These are phyloP conservation scores for Diachasmimorpha longicaudata DNA, from an alignment of 1,140 invertebrate species.

Conservation along the genomic window DNA sequence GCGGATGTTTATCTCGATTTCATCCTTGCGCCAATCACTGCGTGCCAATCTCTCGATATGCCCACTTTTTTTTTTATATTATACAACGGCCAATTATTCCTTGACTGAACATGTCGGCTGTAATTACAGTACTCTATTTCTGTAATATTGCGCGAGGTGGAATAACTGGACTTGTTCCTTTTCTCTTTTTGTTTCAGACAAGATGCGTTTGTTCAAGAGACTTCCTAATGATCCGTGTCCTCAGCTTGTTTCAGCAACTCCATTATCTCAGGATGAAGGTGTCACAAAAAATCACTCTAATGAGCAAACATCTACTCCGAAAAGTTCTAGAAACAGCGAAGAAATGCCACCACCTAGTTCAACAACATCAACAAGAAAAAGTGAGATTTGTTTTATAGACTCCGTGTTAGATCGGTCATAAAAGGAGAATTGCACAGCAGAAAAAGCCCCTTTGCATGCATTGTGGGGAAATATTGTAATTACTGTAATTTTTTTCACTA, in stretches of 20 bases:
- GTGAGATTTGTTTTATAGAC: conserved; percentile 22
- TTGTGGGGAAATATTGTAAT: no score
- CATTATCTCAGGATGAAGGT: conserved; percentile 56
- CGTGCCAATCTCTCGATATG: background rate
- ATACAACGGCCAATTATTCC: background rate
- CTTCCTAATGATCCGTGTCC: conserved; percentile 62
- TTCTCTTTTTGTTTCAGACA: conserved; percentile 37
- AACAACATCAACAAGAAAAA: conserved; percentile 34
- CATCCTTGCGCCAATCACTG: background rate
- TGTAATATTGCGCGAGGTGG: background rate
- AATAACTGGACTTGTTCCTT: background rate
- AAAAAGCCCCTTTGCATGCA: background rate
- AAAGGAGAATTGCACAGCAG: background rate
- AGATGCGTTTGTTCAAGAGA: conserved; percentile 65
- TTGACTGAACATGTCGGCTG: background rate
- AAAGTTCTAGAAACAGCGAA: background rate
- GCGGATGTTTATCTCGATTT: conserved; percentile 1
- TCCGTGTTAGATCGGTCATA: background rate
- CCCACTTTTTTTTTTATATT: background rate
- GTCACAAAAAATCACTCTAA: conserved; percentile 17
- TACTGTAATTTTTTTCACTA: background rate
- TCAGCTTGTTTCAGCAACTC: conserved; percentile 63
- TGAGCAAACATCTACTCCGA: conserved; percentile 7
- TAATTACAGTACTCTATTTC: background rate
- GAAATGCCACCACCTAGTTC: conserved; percentile 20